phyloP scores from a whole-genome alignment of 2,888 invertebrate genomes.

The Neria commutata region DNA sequence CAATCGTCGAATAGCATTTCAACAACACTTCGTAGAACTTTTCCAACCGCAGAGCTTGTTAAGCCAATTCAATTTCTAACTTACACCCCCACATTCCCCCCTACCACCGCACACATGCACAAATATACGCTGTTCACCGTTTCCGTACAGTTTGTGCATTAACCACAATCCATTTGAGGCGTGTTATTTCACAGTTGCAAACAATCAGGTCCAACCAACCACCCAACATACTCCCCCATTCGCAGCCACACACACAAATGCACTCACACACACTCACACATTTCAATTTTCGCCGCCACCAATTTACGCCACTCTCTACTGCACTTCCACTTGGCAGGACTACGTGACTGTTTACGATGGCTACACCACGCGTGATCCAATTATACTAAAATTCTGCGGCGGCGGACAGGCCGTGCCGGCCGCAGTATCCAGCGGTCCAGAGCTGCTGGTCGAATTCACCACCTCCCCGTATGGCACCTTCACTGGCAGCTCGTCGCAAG shows the following conservation, averaged over 20 bases:
- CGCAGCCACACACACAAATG: neutral
- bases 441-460: slow-evolving; percentile 86
- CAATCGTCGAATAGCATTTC: too few species aligned
- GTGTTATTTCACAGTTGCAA: too few species aligned
- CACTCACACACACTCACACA: slow-evolving; percentile 36
- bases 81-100: neutral
- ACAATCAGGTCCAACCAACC: too few species aligned
- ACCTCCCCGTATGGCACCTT: slow-evolving; percentile 90
- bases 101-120: too few species aligned
- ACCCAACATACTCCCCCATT: neutral
- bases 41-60: too few species aligned
- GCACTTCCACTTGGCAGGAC: too few species aligned
- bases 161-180: too few species aligned
- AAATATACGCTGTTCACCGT: too few species aligned
- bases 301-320: slow-evolving; percentile 30
- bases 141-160: too few species aligned
- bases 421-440: slow-evolving; percentile 85
- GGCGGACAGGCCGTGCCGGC: slow-evolving; percentile 86
- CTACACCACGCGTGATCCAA: slow-evolving; percentile 85
- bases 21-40: too few species aligned
- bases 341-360: slow-evolving; percentile 89
- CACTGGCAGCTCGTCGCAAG: slow-evolving; percentile 74
- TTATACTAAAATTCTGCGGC: slow-evolving; percentile 87
- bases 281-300: slow-evolving; percentile 40
- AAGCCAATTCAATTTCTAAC: too few species aligned